Conservation (phyloP, 2,888 invertebrate species). For the Chaitophorus viminalis region DNA sequence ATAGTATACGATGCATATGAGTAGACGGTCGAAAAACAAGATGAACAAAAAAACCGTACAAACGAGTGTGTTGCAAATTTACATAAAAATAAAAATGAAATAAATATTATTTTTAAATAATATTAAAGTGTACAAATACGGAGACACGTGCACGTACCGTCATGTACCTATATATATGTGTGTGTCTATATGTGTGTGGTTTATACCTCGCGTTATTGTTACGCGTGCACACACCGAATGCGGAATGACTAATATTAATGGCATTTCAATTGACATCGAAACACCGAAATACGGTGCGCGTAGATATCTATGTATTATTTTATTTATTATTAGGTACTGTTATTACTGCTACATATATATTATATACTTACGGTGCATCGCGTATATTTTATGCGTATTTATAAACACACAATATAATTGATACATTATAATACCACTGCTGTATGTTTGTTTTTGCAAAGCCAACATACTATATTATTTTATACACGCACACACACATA, state of each 20-base stretch:
- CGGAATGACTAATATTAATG: not conserved
- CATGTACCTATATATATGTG: not conserved
- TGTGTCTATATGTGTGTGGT: too few relatives aligned
- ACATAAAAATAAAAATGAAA: too few relatives aligned
- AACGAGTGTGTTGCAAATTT: too few relatives aligned
- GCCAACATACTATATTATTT: not conserved
- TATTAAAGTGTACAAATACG: not conserved
- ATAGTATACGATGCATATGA: too few relatives aligned
- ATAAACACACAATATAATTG: not conserved
- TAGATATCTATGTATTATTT: too few relatives aligned
- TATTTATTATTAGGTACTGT: too few relatives aligned
- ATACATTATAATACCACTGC: too few relatives aligned
- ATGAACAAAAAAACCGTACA: too few relatives aligned
- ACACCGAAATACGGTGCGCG: not conserved
- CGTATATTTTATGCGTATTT: not conserved
- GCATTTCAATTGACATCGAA: constrained; percentile 32
- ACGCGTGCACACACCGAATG: not conserved
- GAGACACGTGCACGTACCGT: not conserved
- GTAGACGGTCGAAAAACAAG: too few relatives aligned
- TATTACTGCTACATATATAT: too few relatives aligned
- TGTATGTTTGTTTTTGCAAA: not conserved
- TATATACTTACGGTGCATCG: not conserved
- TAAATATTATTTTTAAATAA: too few relatives aligned
- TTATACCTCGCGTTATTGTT: not conserved
- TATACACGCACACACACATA: too few relatives aligned